These are phyloP conservation scores for Pipistrellus kuhlii DNA, from an alignment of 2,797 vertebrate genomes.

Conservation along the genomic window DNA sequence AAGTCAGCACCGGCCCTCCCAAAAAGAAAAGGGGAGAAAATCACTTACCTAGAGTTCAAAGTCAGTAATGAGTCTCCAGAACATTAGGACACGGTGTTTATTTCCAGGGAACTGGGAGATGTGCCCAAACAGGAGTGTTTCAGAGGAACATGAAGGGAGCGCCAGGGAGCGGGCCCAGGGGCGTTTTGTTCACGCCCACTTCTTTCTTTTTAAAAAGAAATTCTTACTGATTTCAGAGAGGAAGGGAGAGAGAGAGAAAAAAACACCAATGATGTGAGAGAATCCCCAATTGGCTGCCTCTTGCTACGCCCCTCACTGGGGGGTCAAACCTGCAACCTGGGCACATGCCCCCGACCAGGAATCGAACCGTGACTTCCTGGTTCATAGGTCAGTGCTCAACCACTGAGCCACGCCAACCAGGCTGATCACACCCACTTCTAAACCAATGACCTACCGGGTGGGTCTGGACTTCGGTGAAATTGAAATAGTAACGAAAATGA, in stretches of 20 bases:
- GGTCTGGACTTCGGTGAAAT: neutral
- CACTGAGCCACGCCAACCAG: too few relatives aligned
- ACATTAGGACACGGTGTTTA: neutral
- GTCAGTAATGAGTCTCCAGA: neutral
- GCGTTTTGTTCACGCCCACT: neutral
- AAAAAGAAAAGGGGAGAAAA: neutral
- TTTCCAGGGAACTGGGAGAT: neutral
- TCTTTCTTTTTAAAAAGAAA: neutral
- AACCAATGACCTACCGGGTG: neutral
- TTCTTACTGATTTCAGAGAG: too few relatives aligned
- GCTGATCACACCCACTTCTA: neutral
- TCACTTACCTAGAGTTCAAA: neutral
- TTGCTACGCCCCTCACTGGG: too few relatives aligned
- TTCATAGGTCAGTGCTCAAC: too few relatives aligned
- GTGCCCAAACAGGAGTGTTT: neutral
- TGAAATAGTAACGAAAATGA: neutral
- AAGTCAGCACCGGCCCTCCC: neutral
- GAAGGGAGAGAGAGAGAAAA: too few relatives aligned
- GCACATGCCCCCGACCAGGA: too few relatives aligned
- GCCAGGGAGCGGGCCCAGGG: neutral
- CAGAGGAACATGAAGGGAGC: neutral
- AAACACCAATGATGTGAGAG: too few relatives aligned
- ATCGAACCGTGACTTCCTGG: too few relatives aligned
- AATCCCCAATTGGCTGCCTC: too few relatives aligned
- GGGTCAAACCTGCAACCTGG: too few relatives aligned